Percentiles rank a stretch among this genome's conserved stretches.
These are phyloP conservation scores for Cataglyphis cursor DNA, from an alignment of 2,888 invertebrate species.

Conservation along the genomic window DNA sequence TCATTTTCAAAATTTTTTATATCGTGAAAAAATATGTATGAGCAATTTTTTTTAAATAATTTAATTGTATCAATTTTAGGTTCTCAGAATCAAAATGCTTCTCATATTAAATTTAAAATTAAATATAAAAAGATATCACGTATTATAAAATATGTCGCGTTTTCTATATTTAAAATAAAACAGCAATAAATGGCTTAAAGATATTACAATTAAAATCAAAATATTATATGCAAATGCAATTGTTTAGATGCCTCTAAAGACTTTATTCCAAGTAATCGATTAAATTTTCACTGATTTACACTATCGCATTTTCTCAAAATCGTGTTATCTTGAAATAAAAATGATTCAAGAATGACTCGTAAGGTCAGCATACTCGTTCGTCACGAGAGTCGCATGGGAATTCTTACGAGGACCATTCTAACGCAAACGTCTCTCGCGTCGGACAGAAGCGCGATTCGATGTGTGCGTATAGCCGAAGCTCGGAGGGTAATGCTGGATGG, in stretches of 20 bases:
- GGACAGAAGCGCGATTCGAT: slow-evolving; percentile 22
- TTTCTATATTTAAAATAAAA: neutral
- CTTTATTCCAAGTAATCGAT: neutral
- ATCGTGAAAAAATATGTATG: neutral
- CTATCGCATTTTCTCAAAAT: neutral
- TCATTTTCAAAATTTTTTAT: neutral
- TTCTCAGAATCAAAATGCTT: neutral
- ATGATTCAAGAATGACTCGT: slow-evolving; percentile 43
- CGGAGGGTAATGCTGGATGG: slow-evolving; percentile 50
- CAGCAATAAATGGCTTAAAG: neutral
- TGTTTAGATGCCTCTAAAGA: neutral
- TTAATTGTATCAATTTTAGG: neutral
- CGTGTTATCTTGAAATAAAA: slow-evolving; percentile 42
- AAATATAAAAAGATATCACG: neutral
- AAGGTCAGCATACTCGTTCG: slow-evolving; percentile 39
- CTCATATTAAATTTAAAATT: neutral
- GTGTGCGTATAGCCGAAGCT: slow-evolving; percentile 37
- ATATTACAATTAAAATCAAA: neutral
- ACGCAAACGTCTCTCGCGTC: slow-evolving; percentile 12
- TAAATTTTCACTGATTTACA: neutral
- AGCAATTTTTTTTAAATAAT: neutral
- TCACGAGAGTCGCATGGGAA: slow-evolving; percentile 23
- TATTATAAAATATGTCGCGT: neutral
- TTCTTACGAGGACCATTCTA: slow-evolving; percentile 35
- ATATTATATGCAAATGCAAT: neutral